These are phyloP conservation scores for Hyposoter dolosus DNA, from an alignment of 2,888 invertebrate species.

Conservation along the genomic window DNA sequence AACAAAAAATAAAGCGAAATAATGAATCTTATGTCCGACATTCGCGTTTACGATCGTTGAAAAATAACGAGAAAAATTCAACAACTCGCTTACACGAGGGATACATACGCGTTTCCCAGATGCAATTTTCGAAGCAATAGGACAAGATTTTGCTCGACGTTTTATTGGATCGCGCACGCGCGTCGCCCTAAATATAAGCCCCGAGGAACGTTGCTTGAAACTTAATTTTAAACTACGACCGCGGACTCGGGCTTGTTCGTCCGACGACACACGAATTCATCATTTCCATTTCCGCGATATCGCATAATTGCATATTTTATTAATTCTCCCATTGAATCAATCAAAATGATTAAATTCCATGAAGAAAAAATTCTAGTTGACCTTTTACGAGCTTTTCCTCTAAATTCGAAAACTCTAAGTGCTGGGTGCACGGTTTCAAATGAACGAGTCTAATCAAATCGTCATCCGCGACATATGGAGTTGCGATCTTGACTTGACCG, in stretches of 20 bases:
- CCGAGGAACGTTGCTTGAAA: constrained; percentile 78
- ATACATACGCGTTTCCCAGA: constrained; percentile 64
- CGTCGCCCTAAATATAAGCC: constrained; percentile 83
- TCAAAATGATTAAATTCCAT: not conserved
- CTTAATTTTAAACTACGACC: constrained; percentile 79
- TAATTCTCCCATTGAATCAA: not conserved
- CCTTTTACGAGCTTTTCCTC: not conserved
- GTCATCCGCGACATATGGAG: not conserved
- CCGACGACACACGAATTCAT: constrained; percentile 8
- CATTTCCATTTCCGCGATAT: constrained; percentile 39
- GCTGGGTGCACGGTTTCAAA: not conserved
- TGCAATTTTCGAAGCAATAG: constrained; percentile 74
- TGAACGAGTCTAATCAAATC: not conserved
- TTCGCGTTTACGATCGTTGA: constrained; percentile 30
- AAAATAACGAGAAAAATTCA: constrained; percentile 39
- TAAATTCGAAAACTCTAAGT: not conserved
- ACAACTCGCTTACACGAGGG: constrained; percentile 55
- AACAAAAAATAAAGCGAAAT: not conserved
- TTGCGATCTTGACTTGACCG: constrained; percentile 44
- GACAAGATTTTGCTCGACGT: constrained; percentile 76
- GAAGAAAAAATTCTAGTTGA: too few species aligned
- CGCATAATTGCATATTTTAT: not conserved
- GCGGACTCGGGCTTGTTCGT: constrained; percentile 46
- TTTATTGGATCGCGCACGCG: constrained; percentile 82
- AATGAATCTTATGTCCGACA: constrained; percentile 24